Percentiles rank a stretch among this genome's conserved stretches.
Conservation (phyloP, 2,888 invertebrate genomes). For the Sesamia inferens region DNA sequence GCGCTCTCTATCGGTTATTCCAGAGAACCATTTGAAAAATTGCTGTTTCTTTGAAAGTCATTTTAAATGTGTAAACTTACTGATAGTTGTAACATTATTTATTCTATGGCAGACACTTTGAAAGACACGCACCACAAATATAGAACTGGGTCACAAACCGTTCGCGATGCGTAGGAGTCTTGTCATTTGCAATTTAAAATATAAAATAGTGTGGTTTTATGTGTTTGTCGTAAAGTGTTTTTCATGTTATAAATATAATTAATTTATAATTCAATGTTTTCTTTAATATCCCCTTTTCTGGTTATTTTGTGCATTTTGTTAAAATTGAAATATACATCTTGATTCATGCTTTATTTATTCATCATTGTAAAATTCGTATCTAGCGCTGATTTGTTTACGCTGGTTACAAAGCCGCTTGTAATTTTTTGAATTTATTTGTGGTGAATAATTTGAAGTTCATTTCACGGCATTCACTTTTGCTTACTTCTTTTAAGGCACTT, state of each 20-base stretch:
- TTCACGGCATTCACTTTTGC: neutral
- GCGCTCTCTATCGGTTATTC: neutral
- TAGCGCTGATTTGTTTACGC: slow-evolving; percentile 8
- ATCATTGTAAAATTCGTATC: slow-evolving; percentile 30
- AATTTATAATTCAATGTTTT: slow-evolving; percentile 28
- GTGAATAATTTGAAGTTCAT: slow-evolving; percentile 4
- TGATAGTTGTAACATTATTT: slow-evolving; percentile 45
- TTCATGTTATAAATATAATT: slow-evolving; percentile 35
- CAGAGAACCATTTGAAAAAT: neutral
- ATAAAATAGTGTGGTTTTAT: slow-evolving; percentile 51
- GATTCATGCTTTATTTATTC: slow-evolving; percentile 6
- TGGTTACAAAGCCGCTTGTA: slow-evolving; percentile 18
- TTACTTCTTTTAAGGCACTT: neutral
- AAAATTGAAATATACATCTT: too few species aligned
- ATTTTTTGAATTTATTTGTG: slow-evolving; percentile 3
- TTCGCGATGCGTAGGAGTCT: slow-evolving; percentile 67
- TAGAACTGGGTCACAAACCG: slow-evolving; percentile 74
- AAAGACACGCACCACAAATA: slow-evolving; percentile 53
- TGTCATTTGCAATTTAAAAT: slow-evolving; percentile 61
- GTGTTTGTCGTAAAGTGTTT: slow-evolving; percentile 45
- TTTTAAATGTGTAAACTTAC: slow-evolving; percentile 25
- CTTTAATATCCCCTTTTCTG: neutral
- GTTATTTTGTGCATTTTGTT: too few species aligned
- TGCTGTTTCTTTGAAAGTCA: neutral
- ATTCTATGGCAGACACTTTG: slow-evolving; percentile 42